Evolutionary conservation across 2,888 invertebrate species (phyloP).

Genomic region (Monopis laevigella): DNA sequence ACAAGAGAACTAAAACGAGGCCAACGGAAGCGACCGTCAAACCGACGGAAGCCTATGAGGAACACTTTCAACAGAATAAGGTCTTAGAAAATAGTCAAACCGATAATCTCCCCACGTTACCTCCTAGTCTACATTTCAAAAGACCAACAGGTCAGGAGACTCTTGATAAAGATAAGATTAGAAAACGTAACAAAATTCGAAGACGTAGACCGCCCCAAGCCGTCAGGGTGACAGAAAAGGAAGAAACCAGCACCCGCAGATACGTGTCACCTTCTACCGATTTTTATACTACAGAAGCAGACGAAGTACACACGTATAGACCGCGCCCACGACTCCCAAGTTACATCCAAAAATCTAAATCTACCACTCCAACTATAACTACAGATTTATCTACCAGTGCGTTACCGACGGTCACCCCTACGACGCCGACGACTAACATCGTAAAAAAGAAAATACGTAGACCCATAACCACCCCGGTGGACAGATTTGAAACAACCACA

Average conservation of each 20-base stretch:
- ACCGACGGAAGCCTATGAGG: conserved; percentile 15
- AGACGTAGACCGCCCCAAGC: conserved; percentile 50
- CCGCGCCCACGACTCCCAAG: conserved; percentile 42
- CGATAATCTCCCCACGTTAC: conserved; percentile 51
- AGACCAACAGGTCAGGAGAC: conserved; percentile 36
- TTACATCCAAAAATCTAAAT: conserved; percentile 33
- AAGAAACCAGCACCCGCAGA: conserved; percentile 32
- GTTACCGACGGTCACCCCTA: conserved; percentile 53
- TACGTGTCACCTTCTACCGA: conserved; percentile 32
- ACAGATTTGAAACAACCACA: conserved; percentile 47
- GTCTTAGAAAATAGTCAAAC: conserved; percentile 33
- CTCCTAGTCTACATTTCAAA: conserved; percentile 56
- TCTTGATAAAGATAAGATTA: conserved; percentile 43
- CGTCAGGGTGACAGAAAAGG: conserved; percentile 34
- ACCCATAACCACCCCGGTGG: conserved; percentile 36
- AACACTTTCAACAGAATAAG: neutral
- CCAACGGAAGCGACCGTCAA: conserved; percentile 31
- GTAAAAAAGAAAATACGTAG: conserved; percentile 49
- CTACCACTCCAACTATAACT: conserved; percentile 52
- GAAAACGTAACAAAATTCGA: conserved; percentile 54
- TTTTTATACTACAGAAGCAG: conserved; percentile 30
- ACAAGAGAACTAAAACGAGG: conserved; percentile 43
- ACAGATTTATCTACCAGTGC: conserved; percentile 57
- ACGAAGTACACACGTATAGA: conserved; percentile 44
- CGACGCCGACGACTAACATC: conserved; percentile 46